These are phyloP conservation scores for Pholis gunnellus DNA, from an alignment of 2,113 vertebrate species.

Conservation along the genomic window DNA sequence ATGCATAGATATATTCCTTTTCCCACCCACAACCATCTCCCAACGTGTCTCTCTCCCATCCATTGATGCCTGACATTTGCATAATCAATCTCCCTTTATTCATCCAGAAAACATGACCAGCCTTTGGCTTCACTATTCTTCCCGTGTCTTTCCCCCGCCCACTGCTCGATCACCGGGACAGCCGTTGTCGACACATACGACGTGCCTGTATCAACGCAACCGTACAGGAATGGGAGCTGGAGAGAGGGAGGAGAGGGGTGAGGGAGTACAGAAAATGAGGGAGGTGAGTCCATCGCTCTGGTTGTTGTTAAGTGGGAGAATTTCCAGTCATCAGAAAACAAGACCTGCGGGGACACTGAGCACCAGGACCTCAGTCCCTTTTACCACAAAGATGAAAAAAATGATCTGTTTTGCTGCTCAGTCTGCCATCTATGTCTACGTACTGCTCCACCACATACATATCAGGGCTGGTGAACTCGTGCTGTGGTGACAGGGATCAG, in stretches of 20 bases:
- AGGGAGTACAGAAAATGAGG: conserved; percentile 21
- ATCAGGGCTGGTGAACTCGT: not conserved
- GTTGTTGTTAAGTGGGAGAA: conserved; percentile 38
- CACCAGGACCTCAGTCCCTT: not conserved
- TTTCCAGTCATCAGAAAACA: conserved; percentile 26
- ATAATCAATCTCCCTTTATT: conserved; percentile 54
- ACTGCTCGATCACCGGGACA: conserved; percentile 13
- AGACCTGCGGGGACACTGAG: not conserved
- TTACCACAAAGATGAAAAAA: conserved; percentile 3
- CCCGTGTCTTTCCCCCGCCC: conserved; percentile 10
- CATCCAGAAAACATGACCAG: conserved; percentile 36
- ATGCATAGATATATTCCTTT: conserved; percentile 61
- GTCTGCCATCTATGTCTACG: not conserved
- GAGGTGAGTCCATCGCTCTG: conserved; percentile 32
- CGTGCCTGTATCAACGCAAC: conserved; percentile 1
- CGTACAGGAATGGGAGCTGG: not conserved
- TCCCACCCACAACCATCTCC: conserved; percentile 37
- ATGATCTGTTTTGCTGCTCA: not conserved
- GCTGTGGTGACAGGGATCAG: not conserved
- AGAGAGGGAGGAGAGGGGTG: not conserved
- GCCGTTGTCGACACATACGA: conserved; percentile 29
- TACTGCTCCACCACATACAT: not conserved
- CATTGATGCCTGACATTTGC: conserved; percentile 30
- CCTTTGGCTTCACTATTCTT: conserved; percentile 60
- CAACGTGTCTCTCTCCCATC: conserved; percentile 21